Base-by-base conservation (phyloP, 1,140 invertebrate genomes). In the Ceratosolen solmsi region DNA sequence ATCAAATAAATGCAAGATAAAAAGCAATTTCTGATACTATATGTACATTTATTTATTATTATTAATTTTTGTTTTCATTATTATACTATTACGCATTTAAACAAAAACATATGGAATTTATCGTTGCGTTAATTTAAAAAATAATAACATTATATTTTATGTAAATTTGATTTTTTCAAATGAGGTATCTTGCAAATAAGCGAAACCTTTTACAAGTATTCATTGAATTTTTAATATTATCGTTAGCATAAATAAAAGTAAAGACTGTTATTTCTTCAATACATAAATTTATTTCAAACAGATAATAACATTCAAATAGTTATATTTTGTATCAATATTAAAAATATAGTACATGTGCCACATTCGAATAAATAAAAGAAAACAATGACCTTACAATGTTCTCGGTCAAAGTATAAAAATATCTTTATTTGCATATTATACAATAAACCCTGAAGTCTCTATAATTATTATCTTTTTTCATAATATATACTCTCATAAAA, bases 251-350 rank as follows among this genome's bases (percentile, higher is more conserved):
- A 22, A 8, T 25, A 73, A 33, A 20, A 56, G 54, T 33, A 54
- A 58, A 25, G 36, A 25, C n/a, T 22, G 1, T 56, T n/a, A 56
- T 22, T 11, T 54, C 54, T 70, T 70, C 5, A 79, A 79, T 63
- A 60, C 25, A 76, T 38, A 79, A 70, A 17, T 79, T 79, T 79
- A 79, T 79, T 72, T 79, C 36, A 17, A 79, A 70, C 49, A 79
- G 1, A 33, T 68, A 49, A 79, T 54, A 79, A 78, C 30, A 54
- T 71, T 9, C 27, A 78, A 70, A 70, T 71, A 79, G 25, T 51
- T 68, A 9, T 30, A 51, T n/a, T 70, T 25, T 27, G 27, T 7
- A 27, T 79, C 27, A 27, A 68, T 51, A 79, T 17, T 49, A 27
- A 46, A 72, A 60, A 58, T 58, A 72, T 33, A 58, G 20, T 58